Evolutionary conservation across 2,888 invertebrate species (phyloP).

Genomic region (Volucella inanis): DNA sequence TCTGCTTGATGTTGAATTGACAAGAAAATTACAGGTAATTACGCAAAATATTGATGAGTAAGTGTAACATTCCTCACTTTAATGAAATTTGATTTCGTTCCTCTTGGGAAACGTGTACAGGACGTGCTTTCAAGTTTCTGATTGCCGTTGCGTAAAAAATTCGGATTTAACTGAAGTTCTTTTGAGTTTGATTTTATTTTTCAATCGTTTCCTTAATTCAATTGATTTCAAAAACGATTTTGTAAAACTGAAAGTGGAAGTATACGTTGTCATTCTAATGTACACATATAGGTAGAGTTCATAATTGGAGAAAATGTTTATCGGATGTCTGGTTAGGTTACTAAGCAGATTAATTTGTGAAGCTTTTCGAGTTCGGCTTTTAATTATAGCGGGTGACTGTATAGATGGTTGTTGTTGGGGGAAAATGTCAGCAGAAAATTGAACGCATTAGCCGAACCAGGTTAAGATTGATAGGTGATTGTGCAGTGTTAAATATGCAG

Average conservation of each 20-base stretch:
- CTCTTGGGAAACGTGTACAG: slow-evolving; percentile 45
- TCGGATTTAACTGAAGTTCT: slow-evolving; percentile 58
- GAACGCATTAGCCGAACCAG: slow-evolving; percentile 31
- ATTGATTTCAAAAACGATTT: background rate
- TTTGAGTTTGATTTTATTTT: slow-evolving; percentile 3
- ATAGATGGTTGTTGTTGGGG: background rate
- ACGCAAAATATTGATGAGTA: slow-evolving; percentile 35
- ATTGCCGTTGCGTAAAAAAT: slow-evolving; percentile 40
- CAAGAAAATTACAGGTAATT: slow-evolving; percentile 7
- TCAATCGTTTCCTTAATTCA: background rate
- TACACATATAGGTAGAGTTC: background rate
- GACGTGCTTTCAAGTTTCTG: slow-evolving; percentile 50
- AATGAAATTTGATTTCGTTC: slow-evolving; percentile 51
- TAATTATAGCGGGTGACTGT: too few species aligned
- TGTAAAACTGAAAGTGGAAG: too few species aligned
- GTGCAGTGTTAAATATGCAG: slow-evolving; percentile 23
- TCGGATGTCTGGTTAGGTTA: background rate
- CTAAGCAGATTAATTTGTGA: slow-evolving; percentile 25
- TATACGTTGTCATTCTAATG: background rate
- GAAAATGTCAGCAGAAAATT: slow-evolving; percentile 38
- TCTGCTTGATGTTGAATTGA: slow-evolving; percentile 26
- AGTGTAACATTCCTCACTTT: slow-evolving; percentile 51
- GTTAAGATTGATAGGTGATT: slow-evolving; percentile 55
- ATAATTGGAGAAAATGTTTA: slow-evolving; percentile 45
- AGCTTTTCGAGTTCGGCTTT: background rate